Evolutionary conservation across 2,888 invertebrate genomes (phyloP).

Genomic region (Tachina fera): DNA sequence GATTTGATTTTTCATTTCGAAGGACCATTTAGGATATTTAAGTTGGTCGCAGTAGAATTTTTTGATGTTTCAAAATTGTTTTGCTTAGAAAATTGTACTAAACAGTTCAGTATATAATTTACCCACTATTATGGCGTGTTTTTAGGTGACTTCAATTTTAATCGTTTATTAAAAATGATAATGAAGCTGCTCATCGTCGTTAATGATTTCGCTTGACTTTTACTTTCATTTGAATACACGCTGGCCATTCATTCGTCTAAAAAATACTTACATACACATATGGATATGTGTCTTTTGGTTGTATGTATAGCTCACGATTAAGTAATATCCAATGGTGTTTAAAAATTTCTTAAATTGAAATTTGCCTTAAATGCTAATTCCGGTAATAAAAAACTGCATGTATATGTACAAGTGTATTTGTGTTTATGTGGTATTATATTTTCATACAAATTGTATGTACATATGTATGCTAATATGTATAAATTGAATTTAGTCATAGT

Average conservation of each 20-base stretch:
- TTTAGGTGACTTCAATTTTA: neutral
- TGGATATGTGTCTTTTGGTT: slow-evolving; percentile 7
- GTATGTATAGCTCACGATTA: slow-evolving; percentile 64
- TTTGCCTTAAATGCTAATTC: slow-evolving; percentile 40
- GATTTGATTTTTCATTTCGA: no score
- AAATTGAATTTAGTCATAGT: neutral
- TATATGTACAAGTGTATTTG: neutral
- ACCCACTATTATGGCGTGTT: neutral
- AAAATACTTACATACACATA: neutral
- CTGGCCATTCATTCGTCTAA: neutral
- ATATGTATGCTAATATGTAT: neutral
- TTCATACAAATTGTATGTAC: no score
- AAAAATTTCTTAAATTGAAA: slow-evolving; percentile 23
- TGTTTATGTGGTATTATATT: neutral
- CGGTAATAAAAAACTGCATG: slow-evolving; percentile 8
- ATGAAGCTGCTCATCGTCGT: slow-evolving; percentile 26
- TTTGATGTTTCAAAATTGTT: no score
- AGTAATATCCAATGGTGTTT: slow-evolving; percentile 43
- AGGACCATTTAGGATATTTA: no score
- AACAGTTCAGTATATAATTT: neutral
- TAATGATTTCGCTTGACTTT: slow-evolving; percentile 51
- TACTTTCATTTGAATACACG: slow-evolving; percentile 62
- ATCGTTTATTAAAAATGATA: slow-evolving; percentile 19
- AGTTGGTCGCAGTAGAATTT: no score
- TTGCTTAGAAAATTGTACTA: neutral